Conservation (phyloP, 2,797 vertebrate species). For the Acanthornis magna region DNA sequence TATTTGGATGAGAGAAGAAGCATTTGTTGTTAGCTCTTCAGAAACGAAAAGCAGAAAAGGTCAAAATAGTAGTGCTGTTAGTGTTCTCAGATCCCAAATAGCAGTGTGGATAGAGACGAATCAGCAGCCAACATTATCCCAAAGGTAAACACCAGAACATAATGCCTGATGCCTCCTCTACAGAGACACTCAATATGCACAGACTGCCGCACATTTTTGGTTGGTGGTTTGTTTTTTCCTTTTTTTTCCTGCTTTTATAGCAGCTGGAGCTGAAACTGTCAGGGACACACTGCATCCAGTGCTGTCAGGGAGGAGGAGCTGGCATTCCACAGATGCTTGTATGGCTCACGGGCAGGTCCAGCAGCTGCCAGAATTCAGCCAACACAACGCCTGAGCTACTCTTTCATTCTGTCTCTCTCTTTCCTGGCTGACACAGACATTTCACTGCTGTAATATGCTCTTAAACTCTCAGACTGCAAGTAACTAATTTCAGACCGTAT, state of each 20-base stretch:
- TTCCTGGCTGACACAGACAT: not conserved
- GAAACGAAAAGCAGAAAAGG: constrained; percentile 6
- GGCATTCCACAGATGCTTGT: not conserved
- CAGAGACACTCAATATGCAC: not conserved
- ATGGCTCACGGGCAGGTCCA: not conserved
- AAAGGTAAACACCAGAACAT: not conserved
- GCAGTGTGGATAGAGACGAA: not conserved
- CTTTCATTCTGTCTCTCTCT: not conserved
- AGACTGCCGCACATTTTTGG: not conserved
- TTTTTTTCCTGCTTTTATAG: not conserved
- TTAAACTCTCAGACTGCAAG: not conserved
- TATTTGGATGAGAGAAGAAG: not conserved
- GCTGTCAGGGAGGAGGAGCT: not conserved
- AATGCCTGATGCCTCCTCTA: not conserved
- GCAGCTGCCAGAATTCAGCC: not conserved
- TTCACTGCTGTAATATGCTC: not conserved
- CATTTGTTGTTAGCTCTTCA: not conserved
- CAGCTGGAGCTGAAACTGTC: not conserved
- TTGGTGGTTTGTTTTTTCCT: not conserved
- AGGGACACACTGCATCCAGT: not conserved
- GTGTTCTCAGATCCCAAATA: not conserved
- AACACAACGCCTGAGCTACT: not conserved
- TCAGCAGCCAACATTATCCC: not conserved
- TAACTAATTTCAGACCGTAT: not conserved
- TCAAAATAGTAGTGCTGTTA: not conserved